Conservation (phyloP, 1,140 invertebrate genomes). For the Watersipora subatra region DNA sequence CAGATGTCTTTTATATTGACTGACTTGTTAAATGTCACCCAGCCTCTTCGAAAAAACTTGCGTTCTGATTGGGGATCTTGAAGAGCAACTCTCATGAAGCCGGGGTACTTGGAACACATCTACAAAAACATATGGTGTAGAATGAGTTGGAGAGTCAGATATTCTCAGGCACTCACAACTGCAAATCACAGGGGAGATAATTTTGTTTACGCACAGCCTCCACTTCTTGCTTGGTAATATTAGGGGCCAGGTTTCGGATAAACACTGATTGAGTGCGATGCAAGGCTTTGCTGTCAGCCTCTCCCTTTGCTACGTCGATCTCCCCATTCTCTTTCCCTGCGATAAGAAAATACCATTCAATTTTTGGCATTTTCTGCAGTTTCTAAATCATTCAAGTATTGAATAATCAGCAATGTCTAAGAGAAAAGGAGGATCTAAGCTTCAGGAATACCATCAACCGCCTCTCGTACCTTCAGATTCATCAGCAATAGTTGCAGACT, state of each 20-base stretch:
- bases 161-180: not conserved
- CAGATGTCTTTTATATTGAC: slow-evolving; percentile 99
- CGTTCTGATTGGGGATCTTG: slow-evolving; percentile 87
- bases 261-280: slow-evolving; percentile 96
- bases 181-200: too few relatives aligned
- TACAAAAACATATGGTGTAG: too few relatives aligned
- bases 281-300: slow-evolving; percentile 35
- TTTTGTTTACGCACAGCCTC: slow-evolving; percentile 67
- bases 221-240: slow-evolving; percentile 89
- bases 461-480: too few relatives aligned
- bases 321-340: slow-evolving; percentile 19
- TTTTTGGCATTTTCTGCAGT: too few relatives aligned
- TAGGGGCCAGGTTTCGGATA: slow-evolving; percentile 81
- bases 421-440: too few relatives aligned
- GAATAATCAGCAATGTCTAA: too few relatives aligned
- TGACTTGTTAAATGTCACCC: slow-evolving; percentile 91
- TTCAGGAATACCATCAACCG: too few relatives aligned
- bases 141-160: too few relatives aligned
- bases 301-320: slow-evolving; percentile 7
- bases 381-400: too few relatives aligned
- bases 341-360: slow-evolving; percentile 4
- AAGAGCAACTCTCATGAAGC: slow-evolving; percentile 87
- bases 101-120: slow-evolving; percentile 86
- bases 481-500: too few relatives aligned
- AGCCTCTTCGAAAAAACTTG: slow-evolving; percentile 85